Base-by-base conservation (phyloP, 1,140 invertebrate species). In the Nebria ingens region DNA sequence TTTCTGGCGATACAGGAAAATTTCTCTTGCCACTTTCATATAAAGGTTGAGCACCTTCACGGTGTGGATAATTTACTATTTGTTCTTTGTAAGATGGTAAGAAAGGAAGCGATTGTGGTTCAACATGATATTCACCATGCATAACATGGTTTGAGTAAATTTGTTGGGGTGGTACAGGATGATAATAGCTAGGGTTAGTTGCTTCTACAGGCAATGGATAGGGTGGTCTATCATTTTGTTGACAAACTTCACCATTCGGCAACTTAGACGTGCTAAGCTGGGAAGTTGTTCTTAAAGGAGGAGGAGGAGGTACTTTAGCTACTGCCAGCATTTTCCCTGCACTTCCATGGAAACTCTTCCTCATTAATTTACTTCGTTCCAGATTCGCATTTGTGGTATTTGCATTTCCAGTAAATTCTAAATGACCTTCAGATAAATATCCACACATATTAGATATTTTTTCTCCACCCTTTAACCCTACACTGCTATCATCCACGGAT, bases 261-360 rank as follows among this genome's bases (percentile, higher is more conserved):
- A 76, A 78, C 76, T 84, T 83, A 77, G 80, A 68, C 66, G 76
- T 79, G 71, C 79, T 85, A 75, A 90, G 79, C 65, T 89, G 86
- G 63, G 89, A 92, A 75, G 87, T 90, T 63, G 87, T 92, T 55
- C 89, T 77, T 64, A 91, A 76, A 50, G 89, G 89, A 45, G 89
- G 89, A 12, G 89, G 89, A 58, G 86, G 90, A 12, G 88, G 87
- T 15, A 92, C 88, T 76, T 91, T 91, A 21, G 87, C 83, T 53
- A 83, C 83, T 21, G 86, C 86, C 55, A 91, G 68, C 59, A 84
- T 81, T 70, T 89, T 88, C 0, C 85, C 81, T 3, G 84, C 84
- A 64, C 86, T 91, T 21, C 87, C 86, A 67, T 91, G 87, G 68
- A 91, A 90, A 70, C 87, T 91, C 64, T 91, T 92, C 62, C 89